Conservation (phyloP, 2,113 vertebrate genomes). For the Epinephelus lanceolatus region DNA sequence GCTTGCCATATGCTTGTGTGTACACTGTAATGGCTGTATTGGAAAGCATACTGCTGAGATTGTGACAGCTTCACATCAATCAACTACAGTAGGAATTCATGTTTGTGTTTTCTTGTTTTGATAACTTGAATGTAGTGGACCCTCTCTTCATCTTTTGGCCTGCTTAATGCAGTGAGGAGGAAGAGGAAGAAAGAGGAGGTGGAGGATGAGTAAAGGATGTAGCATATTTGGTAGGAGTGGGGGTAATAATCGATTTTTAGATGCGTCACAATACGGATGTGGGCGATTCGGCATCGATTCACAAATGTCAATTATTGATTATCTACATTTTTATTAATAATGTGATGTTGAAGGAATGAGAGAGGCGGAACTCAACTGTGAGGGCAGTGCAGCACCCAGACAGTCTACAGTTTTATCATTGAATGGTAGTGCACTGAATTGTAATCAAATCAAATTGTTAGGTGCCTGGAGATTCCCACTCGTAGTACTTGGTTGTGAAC, state of each 20-base stretch:
- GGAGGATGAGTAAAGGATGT: conserved; percentile 8
- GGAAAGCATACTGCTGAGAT: conserved; percentile 33
- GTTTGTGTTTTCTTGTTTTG: conserved; percentile 57
- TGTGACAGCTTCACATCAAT: conserved; percentile 59
- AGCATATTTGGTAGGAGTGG: background rate
- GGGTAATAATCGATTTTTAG: no score
- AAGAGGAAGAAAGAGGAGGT: background rate
- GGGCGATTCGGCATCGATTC: no score
- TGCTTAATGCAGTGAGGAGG: background rate
- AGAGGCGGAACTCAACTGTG: no score
- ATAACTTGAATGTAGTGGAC: conserved; percentile 47
- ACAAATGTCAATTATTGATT: no score
- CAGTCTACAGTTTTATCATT: no score
- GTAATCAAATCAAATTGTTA: no score
- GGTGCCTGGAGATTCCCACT: no score
- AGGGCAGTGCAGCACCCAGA: no score
- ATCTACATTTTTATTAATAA: no score
- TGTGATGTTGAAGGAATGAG: no score
- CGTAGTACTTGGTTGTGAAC: background rate
- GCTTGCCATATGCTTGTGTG: conserved; percentile 57
- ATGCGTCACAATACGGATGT: no score
- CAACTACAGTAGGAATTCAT: conserved; percentile 52
- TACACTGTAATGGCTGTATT: conserved; percentile 35
- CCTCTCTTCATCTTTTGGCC: conserved; percentile 3
- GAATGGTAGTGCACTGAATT: no score